Base-by-base conservation (phyloP, 2,797 vertebrate species). In the Pogoniulus pusillus region DNA sequence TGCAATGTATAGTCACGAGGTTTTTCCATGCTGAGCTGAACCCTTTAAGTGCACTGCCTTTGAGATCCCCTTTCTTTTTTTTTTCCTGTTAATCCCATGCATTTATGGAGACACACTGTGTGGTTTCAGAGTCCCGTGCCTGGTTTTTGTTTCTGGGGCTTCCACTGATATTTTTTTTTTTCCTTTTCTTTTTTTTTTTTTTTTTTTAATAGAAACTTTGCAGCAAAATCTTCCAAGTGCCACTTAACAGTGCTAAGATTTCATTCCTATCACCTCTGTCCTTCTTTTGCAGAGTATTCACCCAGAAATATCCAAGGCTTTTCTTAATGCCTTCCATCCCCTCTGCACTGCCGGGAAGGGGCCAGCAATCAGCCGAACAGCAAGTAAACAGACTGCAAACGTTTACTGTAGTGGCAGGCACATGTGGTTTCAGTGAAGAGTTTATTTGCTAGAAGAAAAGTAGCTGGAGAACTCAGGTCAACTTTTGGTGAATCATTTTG, bases 401-500 rank as follows among this genome's bases (percentile, higher is more conserved):
- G 79, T 92, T 91, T 80, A 88, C 64, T 32, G 39, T 18, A 76
- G 58, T 75, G 90, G 90, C 1, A 6, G 62, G 69, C 93, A 89
- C 95, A 95, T 90, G 71, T 95, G 94, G 89, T 95, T 96, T 55
- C 82, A 95, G 69, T 91, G 90, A 93, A 91, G 78, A 90, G 69
- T 93, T 96, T 90, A 94, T 93, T 95, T 87, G 82, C 72, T 37
- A 80, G 75, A 88, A 93, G 76, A 93, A 87, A 93, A 74, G 78
- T 68, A 55, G 93, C 77, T 91, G 82, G 76, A 94, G 51, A 85
- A 91, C 82, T 90, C 90, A 75, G 84, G 82, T 93, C 86, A 93
- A 65, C 54, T 91, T 93, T 59, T 90, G 90, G 90, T 69, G 88
- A 91, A 85, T 91, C 69, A 65, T 49, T 93, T 89, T 51, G 54